phyloP scores from a whole-genome alignment of 2,888 invertebrate genomes.

The Panzeria rudis region DNA sequence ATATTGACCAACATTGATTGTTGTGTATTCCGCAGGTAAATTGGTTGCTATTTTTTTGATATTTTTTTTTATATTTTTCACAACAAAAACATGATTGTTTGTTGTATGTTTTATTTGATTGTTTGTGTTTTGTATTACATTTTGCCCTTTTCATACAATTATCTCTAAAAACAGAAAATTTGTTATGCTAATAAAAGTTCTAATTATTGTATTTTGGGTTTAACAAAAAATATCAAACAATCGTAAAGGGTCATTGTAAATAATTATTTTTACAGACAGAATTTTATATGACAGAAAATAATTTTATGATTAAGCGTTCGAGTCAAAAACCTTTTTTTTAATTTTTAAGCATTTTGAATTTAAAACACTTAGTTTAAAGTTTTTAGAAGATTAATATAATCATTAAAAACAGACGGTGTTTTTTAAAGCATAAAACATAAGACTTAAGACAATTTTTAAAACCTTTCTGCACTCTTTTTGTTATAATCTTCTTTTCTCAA shows the following conservation, averaged over 20 bases:
- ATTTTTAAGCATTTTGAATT: no score
- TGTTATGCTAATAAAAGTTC: conserved; percentile 62
- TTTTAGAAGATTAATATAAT: no score
- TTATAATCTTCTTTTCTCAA: no score
- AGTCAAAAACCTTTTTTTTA: background rate
- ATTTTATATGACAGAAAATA: background rate
- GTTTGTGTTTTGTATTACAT: conserved; percentile 66
- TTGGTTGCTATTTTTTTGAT: conserved; percentile 73
- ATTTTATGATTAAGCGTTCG: background rate
- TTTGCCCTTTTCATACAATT: conserved; percentile 59
- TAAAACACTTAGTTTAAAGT: no score
- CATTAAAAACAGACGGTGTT: no score
- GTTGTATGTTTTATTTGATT: conserved; percentile 44
- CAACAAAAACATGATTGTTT: background rate
- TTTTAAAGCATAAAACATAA: no score
- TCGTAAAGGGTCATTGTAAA: conserved; percentile 1
- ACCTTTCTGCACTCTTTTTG: no score
- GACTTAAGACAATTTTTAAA: no score
- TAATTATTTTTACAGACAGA: background rate
- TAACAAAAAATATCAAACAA: background rate
- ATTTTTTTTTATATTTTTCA: conserved; percentile 3
- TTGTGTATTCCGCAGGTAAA: conserved; percentile 81
- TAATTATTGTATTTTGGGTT: conserved; percentile 53
- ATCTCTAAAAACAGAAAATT: conserved; percentile 50
- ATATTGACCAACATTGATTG: conserved; percentile 83